Evolutionary conservation across 2,888 invertebrate species (phyloP), one percentile per base, ranked within the genome.

Genomic region (Volucella inflata): DNA sequence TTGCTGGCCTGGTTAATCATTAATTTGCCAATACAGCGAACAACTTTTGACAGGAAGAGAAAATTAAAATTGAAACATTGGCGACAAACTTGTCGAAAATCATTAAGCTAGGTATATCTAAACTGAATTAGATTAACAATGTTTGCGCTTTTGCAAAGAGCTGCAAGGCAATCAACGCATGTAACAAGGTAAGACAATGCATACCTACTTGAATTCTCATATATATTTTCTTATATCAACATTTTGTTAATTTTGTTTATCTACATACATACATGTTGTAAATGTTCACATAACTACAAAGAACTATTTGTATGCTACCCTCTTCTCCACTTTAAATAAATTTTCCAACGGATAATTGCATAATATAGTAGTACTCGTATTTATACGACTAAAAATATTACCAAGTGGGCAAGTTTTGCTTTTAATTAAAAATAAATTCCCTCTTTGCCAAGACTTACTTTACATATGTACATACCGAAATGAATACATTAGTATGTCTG

Each of bases 121-220:
- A 46, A 38, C 2, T 14, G 16, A 77, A 68, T 53, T 38, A 12
- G 21, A n/a, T 48, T 55, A 70, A 70, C 17, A 67, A 79, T 79
- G 78, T 65, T 71, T 17, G 71, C 78, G 21, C 16, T 79, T 21
- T 65, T 72, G 57, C 78, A 79, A 71, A 44, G 78, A 65, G 38
- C 57, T 14, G 40, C 65, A 11, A 71, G 50, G 59, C 64, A 71
- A 17, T 50, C 71, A 42, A n/a, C 36, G 16, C n/a, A 71, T 8
- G 48, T 57, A n/a, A 17, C 12, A n/a, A 71, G 78, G 78, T 79
- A 59, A 79, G 78, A 64, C 0, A 50, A 51, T 44, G 44, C 2
- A 1, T 30, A 30, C 30, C 30, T 30, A 30, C 30, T 6, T 30
- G 30, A 4, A 30, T 30, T 30, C 6, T 30, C 30, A 30, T 30